These are phyloP conservation scores for Myzus persicae DNA, from an alignment of 1,140 invertebrate genomes.

Conservation along the genomic window DNA sequence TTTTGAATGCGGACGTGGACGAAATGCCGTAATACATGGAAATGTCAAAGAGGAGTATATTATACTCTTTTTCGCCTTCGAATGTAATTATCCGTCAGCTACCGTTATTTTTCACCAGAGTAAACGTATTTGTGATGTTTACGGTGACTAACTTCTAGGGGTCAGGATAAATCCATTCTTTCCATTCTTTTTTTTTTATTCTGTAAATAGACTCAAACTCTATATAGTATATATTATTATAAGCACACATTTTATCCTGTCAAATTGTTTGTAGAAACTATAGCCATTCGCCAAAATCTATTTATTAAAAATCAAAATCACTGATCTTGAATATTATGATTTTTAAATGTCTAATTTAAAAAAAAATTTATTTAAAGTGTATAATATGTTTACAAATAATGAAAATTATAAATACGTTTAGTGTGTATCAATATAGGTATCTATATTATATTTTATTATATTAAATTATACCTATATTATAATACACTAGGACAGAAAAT, in stretches of 20 bases:
- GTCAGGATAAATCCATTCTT: constrained; percentile 2
- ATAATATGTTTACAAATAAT: too few species aligned
- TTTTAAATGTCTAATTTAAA: too few species aligned
- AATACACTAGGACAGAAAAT: too few species aligned
- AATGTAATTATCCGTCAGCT: constrained; percentile 46
- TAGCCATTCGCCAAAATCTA: background rate
- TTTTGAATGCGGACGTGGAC: constrained; percentile 54
- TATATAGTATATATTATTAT: too few species aligned
- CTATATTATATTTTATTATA: too few species aligned
- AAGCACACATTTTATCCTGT: background rate
- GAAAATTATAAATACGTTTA: too few species aligned
- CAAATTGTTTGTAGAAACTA: background rate
- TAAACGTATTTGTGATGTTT: constrained; percentile 42
- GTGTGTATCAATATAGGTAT: too few species aligned
- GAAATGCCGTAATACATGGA: constrained; percentile 49
- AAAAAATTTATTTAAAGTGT: too few species aligned
- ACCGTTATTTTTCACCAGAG: constrained; percentile 40
- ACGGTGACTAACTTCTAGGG: constrained; percentile 26
- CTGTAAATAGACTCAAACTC: background rate
- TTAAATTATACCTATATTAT: too few species aligned
- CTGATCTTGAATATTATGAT: background rate
- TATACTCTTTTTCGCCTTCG: background rate
- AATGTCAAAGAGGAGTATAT: constrained; percentile 41
- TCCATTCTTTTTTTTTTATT: background rate
- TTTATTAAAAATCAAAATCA: background rate